These are phyloP conservation scores for Apistogramma diplotaenia DNA, from an alignment of 2,113 vertebrate genomes.

Conservation along the genomic window DNA sequence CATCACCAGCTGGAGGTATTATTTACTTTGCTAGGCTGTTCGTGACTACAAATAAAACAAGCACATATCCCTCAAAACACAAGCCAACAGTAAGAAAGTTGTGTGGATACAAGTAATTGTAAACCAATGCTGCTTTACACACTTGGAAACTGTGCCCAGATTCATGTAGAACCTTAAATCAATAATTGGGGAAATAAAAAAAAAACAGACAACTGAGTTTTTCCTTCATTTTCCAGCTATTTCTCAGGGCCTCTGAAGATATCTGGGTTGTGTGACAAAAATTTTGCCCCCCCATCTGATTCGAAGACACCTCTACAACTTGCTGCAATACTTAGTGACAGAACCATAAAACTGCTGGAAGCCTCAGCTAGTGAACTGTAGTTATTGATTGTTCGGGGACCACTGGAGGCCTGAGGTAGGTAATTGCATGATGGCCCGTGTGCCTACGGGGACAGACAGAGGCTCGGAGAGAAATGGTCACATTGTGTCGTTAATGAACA, in stretches of 20 bases:
- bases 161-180: neutral
- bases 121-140: neutral
- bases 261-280: neutral
- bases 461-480: conserved; percentile 34
- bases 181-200: neutral
- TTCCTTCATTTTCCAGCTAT: neutral
- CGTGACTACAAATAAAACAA: conserved; percentile 12
- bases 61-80: neutral
- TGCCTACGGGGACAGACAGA: conserved; percentile 42
- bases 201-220: neutral
- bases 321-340: conserved; percentile 25
- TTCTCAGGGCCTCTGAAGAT: neutral
- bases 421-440: conserved; percentile 50
- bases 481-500: conserved; percentile 53
- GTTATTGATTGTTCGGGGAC: conserved; percentile 56
- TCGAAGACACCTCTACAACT: neutral
- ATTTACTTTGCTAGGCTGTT: neutral
- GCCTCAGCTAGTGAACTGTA: conserved; percentile 42
- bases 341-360: conserved; percentile 21
- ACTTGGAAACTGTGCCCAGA: neutral
- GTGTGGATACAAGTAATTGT: neutral
- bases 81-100: neutral
- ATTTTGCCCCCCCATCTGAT: neutral
- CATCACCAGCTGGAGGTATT: neutral
- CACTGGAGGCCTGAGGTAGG: conserved; percentile 23